These are phyloP conservation scores for Odontophorus gujanensis DNA, from an alignment of 2,113 vertebrate species.

Conservation along the genomic window DNA sequence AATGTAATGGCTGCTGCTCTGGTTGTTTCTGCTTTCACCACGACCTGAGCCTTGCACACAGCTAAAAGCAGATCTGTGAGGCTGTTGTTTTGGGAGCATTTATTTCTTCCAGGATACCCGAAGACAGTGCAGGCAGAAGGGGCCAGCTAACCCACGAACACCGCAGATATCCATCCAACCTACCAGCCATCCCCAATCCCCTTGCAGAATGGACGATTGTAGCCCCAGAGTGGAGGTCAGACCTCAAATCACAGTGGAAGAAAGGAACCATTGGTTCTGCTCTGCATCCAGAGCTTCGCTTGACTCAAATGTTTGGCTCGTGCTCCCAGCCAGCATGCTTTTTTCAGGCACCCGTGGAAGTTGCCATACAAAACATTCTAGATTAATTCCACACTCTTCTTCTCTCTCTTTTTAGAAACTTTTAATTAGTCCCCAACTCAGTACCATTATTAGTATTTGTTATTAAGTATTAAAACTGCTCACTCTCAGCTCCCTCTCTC, in stretches of 20 bases:
- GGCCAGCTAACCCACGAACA: background rate
- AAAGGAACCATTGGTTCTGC: background rate
- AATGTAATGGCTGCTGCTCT: background rate
- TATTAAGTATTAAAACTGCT: constrained; percentile 79
- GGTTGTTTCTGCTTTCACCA: background rate
- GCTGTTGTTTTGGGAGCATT: background rate
- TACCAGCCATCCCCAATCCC: background rate
- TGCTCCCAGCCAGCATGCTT: background rate
- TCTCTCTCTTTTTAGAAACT: constrained; percentile 77
- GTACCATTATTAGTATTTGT: constrained; percentile 80
- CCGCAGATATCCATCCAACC: background rate
- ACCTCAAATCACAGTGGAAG: background rate
- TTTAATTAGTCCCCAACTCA: constrained; percentile 77
- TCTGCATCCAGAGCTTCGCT: background rate
- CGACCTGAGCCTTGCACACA: background rate
- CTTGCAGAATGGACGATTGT: background rate
- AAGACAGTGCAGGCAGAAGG: background rate
- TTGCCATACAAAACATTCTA: constrained; percentile 45
- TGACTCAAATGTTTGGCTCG: accelerated
- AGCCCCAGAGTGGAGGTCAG: background rate
- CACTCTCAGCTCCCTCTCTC: constrained; percentile 58
- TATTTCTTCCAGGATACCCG: background rate
- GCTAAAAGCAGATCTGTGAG: background rate
- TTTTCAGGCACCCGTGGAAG: background rate
- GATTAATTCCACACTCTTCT: constrained; percentile 58